Conservation (phyloP, 2,113 vertebrate species). For the Meles meles region DNA sequence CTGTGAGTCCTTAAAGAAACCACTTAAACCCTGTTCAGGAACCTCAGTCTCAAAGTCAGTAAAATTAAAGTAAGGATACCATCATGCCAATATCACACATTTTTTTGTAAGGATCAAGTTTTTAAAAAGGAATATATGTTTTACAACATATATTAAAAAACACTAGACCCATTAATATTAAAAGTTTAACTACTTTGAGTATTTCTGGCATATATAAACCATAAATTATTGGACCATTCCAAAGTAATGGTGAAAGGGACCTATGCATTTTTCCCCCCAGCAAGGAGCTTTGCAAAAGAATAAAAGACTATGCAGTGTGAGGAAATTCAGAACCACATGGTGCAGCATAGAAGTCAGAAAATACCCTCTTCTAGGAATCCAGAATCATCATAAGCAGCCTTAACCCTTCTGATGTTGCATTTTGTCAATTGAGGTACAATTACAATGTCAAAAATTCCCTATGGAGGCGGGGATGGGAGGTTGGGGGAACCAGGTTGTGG, state of each 20-base stretch:
- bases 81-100: background rate
- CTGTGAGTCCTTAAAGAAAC: background rate
- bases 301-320: accelerated
- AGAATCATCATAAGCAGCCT: background rate
- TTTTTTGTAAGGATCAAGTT: background rate
- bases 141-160: background rate
- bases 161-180: background rate
- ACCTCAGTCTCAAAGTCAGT: background rate
- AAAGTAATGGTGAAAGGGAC: background rate
- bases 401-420: background rate
- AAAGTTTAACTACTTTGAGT: background rate
- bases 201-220: background rate
- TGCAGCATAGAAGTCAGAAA: background rate
- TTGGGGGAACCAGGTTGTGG: too few species aligned
- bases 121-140: background rate
- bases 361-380: background rate
- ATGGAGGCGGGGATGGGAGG: too few species aligned
- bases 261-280: background rate
- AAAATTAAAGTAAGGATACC: background rate
- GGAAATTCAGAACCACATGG: background rate
- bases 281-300: background rate
- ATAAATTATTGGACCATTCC: background rate
- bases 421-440: background rate
- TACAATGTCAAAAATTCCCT: background rate
- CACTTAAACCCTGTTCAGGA: background rate